Evolutionary conservation across 2,797 vertebrate species (phyloP).

Genomic region (Lates japonicus): DNA sequence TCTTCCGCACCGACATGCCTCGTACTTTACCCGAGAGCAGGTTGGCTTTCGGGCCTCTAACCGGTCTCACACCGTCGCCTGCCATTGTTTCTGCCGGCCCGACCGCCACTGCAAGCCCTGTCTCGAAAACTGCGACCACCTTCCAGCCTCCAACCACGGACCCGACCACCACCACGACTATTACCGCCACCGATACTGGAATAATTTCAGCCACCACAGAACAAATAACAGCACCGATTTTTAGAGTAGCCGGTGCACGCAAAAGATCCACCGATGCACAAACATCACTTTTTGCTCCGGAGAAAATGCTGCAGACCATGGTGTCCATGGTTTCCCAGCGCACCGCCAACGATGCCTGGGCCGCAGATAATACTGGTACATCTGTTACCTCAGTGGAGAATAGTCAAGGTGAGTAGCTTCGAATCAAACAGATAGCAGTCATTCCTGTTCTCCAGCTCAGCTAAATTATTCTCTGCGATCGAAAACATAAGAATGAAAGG

Average conservation of each 20-base stretch:
- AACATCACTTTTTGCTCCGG: constrained; percentile 64
- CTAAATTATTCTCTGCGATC: neutral
- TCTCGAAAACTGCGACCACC: constrained; percentile 53
- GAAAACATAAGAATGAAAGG: neutral
- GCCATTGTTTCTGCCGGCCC: constrained; percentile 56
- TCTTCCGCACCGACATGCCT: constrained; percentile 67
- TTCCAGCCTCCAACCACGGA: constrained; percentile 64
- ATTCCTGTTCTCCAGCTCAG: neutral
- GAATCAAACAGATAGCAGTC: neutral
- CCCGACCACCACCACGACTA: constrained; percentile 37
- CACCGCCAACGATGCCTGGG: constrained; percentile 77
- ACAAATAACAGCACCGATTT: constrained; percentile 44
- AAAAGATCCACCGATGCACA: constrained; percentile 77
- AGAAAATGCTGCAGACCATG: constrained; percentile 81
- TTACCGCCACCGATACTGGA: constrained; percentile 40
- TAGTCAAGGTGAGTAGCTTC: constrained; percentile 81
- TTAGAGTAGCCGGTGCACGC: constrained; percentile 46
- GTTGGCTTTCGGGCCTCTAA: constrained; percentile 60
- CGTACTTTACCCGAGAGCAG: constrained; percentile 58
- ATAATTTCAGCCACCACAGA: constrained; percentile 31
- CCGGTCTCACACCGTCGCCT: constrained; percentile 63
- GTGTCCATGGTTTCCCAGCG: constrained; percentile 80
- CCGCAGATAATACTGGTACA: constrained; percentile 66
- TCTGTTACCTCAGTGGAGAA: constrained; percentile 74
- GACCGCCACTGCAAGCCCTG: constrained; percentile 22